Base-by-base conservation (phyloP, 1,140 invertebrate species). In the Oryzaephilus surinamensis region DNA sequence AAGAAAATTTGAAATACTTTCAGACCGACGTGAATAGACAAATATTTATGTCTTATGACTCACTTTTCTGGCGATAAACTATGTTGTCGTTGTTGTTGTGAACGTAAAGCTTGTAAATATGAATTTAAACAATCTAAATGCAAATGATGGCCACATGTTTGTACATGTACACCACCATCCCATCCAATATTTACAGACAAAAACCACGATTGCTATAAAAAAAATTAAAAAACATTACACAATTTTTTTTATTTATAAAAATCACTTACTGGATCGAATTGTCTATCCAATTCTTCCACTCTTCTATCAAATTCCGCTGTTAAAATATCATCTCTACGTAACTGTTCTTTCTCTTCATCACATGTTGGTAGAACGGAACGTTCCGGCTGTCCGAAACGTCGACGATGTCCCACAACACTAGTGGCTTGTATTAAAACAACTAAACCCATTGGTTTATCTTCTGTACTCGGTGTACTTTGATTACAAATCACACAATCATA, bases 401-500 rank as follows among this genome's bases (percentile, higher is more conserved):
- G 65, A 52, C 81, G 70, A 61, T 89, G 83, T 1, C 83, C 84
- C 32, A 88, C 65, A 35, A 88, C 81, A 52, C 82, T 85, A 20
- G 84, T 84, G 19, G 86, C 78, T 63, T 91, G 87, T 30, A 95
- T 73, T 32, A 95, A 70, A 36, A 91, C 86, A 3, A 94, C 87
- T 14, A 95, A 67, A 6, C 92, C 92, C 57, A 97, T 81, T 11
- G 90, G 91, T 63, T 90, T 83, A 7, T 84, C 76, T 51, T 83
- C 77, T 1, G 79, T 87, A 50, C 84, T 86, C 6, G 84, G 74
- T 26, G 87, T 81, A 32, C 84, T 87, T 65, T 89, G 85, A 66
- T 84, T 89, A 64, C 93, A 97, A 53, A 97, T 97, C 31, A 93
- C 90, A 70, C 94, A 97, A 61, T 95, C 86, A 61, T 93, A 96